phyloP scores from a whole-genome alignment of 2,888 invertebrate genomes.

The Polylopha cassiicola region DNA sequence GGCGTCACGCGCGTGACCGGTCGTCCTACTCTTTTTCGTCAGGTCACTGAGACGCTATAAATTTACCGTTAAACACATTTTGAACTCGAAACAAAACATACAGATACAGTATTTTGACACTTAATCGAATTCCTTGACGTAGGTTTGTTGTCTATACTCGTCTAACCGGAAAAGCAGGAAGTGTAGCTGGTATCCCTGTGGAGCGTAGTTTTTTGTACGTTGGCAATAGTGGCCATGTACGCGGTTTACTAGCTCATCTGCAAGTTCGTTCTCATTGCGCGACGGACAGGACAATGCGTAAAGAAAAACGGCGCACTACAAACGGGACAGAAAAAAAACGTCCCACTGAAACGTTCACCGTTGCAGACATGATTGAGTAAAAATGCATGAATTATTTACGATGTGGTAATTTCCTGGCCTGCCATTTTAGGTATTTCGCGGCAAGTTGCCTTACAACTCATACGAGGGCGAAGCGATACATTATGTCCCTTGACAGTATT shows the following conservation, averaged over 20 bases:
- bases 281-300: constrained; percentile 57
- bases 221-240: constrained; percentile 21
- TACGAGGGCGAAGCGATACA: constrained; percentile 35
- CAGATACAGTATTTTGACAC: background rate
- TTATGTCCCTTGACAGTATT: constrained; percentile 33
- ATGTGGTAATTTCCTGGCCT: constrained; percentile 60
- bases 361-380: constrained; percentile 69
- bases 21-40: constrained; percentile 49
- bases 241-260: constrained; percentile 27
- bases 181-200: background rate
- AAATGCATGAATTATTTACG: constrained; percentile 74
- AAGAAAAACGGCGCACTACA: constrained; percentile 45
- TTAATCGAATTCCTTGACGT: constrained; percentile 8
- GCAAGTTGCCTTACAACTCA: constrained; percentile 37
- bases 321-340: constrained; percentile 42
- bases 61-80: constrained; percentile 51
- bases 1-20: constrained; percentile 56
- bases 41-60: constrained; percentile 57
- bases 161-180: too few species aligned
- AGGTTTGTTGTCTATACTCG: constrained; percentile 5
- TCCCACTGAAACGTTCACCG: constrained; percentile 55
- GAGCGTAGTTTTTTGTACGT: constrained; percentile 16
- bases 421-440: constrained; percentile 55
- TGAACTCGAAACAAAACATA: constrained; percentile 31
- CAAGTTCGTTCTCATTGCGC: constrained; percentile 19